Evolutionary conservation across 2,797 vertebrate genomes (phyloP).

Genomic region (Kryptopterus vitreolus): DNA sequence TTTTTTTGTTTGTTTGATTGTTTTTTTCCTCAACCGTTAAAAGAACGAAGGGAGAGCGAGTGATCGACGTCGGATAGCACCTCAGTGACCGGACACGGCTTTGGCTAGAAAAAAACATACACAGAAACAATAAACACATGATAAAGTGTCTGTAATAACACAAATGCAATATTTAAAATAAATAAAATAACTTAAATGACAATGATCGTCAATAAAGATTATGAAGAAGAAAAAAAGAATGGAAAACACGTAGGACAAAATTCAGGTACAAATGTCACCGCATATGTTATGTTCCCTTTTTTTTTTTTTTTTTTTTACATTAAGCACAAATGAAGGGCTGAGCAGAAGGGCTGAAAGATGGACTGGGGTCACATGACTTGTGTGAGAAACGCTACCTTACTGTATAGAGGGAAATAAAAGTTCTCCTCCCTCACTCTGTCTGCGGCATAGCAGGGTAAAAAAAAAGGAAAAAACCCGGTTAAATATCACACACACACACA

Average conservation of each 20-base stretch:
- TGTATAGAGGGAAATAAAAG: slow-evolving; percentile 53
- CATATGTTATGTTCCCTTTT: too few species aligned
- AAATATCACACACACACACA: slow-evolving; percentile 33
- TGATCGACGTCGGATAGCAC: slow-evolving; percentile 63
- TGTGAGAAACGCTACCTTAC: slow-evolving; percentile 40
- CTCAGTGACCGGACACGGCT: slow-evolving; percentile 85
- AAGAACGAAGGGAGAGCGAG: slow-evolving; percentile 49
- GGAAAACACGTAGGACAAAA: not conserved
- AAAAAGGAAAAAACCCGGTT: slow-evolving; percentile 32
- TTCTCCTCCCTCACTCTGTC: slow-evolving; percentile 41
- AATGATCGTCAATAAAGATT: too few species aligned
- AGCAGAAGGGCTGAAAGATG: not conserved
- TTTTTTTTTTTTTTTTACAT: too few species aligned
- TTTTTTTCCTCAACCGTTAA: slow-evolving; percentile 50
- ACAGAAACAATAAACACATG: not conserved
- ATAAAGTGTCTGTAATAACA: slow-evolving; percentile 32
- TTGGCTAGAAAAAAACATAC: slow-evolving; percentile 77
- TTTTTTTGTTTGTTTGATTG: too few species aligned
- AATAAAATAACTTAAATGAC: not conserved
- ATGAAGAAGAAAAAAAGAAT: not conserved
- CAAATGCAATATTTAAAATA: not conserved
- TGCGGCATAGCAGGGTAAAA: slow-evolving; percentile 46
- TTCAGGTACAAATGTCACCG: too few species aligned
- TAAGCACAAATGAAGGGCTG: not conserved
- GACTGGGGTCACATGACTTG: too few species aligned